A percentile compares a stretch with the other conserved stretches of the same genome.
These are phyloP conservation scores for Hesperia comma DNA, from an alignment of 2,888 invertebrate genomes.

Conservation along the genomic window DNA sequence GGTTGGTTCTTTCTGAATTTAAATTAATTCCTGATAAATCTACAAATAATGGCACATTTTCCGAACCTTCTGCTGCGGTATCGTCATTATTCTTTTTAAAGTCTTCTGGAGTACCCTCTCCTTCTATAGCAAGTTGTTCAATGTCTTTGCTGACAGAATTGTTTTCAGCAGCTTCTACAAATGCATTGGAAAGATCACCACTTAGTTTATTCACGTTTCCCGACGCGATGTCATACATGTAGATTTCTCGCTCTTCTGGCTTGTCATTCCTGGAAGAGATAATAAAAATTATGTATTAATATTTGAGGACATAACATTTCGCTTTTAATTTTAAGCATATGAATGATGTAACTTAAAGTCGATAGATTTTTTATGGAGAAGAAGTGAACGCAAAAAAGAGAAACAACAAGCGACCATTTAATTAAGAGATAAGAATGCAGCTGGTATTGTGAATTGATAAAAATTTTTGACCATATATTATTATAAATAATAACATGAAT, in stretches of 20 bases:
- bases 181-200: slow-evolving; percentile 92
- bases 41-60: slow-evolving; percentile 81
- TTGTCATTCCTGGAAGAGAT: slow-evolving; percentile 73
- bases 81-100: slow-evolving; percentile 63
- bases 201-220: slow-evolving; percentile 90
- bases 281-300: slow-evolving; percentile 6
- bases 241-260: slow-evolving; percentile 89
- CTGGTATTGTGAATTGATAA: no score
- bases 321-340: no score
- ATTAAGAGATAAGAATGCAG: no score
- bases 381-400: no score
- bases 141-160: slow-evolving; percentile 88
- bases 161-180: slow-evolving; percentile 94
- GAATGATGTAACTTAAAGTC: no score
- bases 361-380: no score
- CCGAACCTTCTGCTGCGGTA: slow-evolving; percentile 67
- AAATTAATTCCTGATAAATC: slow-evolving; percentile 75
- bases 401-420: no score
- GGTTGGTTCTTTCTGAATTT: slow-evolving; percentile 66
- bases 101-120: slow-evolving; percentile 75
- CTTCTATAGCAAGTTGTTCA: slow-evolving; percentile 82
- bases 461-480: no score
- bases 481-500: no score
- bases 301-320: not conserved
- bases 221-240: slow-evolving; percentile 92